Evolutionary conservation across 23 tunicate species (phyloP).

Genomic region (Ciona savignyi): DNA sequence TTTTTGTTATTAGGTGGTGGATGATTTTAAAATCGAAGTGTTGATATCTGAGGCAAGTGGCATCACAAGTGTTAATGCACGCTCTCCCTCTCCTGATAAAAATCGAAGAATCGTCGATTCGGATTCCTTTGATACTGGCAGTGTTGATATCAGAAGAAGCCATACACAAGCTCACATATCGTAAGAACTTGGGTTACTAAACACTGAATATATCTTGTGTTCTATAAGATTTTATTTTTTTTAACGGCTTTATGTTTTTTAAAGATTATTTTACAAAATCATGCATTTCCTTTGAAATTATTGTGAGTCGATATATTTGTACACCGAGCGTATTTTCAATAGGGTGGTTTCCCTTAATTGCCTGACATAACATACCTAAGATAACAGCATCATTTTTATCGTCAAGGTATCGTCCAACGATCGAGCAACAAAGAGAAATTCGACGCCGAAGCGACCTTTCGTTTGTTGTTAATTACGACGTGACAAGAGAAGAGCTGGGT

Average conservation of each 20-base stretch:
- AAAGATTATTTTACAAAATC: too few species aligned
- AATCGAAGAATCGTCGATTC: neutral
- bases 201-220: too few species aligned
- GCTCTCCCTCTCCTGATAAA: too few species aligned
- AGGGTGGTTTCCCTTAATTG: too few species aligned
- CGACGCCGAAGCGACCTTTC: slow-evolving; percentile 22
- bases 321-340: too few species aligned
- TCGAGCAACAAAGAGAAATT: slow-evolving; percentile 19
- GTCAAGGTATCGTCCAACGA: slow-evolving; percentile 45
- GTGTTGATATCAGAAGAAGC: slow-evolving; percentile 25
- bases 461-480: slow-evolving; percentile 58
- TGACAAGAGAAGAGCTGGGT: slow-evolving; percentile 38
- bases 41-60: slow-evolving; percentile 1
- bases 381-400: too few species aligned
- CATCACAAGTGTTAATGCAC: neutral
- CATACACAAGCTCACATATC: slow-evolving; percentile 30
- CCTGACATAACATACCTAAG: too few species aligned
- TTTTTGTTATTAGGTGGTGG: neutral
- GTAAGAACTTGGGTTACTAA: too few species aligned
- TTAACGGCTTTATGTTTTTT: too few species aligned
- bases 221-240: too few species aligned
- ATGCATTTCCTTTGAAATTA: too few species aligned
- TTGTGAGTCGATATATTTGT: too few species aligned
- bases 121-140: neutral
- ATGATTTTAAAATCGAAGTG: slow-evolving; percentile 3